Evolutionary conservation across 2,797 vertebrate species (phyloP).

Genomic region (Paguma larvata): DNA sequence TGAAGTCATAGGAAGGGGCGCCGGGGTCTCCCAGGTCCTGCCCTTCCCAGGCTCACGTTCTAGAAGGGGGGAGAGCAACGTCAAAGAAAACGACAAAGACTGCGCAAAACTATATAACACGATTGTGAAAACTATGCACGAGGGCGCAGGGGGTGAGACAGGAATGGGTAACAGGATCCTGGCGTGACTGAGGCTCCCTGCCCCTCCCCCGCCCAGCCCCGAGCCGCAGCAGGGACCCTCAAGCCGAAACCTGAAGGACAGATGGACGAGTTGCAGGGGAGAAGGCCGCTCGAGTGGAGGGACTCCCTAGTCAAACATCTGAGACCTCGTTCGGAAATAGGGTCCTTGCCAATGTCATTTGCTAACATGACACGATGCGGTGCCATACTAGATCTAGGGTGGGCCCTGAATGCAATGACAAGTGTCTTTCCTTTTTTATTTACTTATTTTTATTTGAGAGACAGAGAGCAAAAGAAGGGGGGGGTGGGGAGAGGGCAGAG

Average conservation of each 20-base stretch:
- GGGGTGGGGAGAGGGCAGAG: too few species aligned
- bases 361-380: neutral
- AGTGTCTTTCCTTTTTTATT: neutral
- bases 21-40: neutral
- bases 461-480: too few species aligned
- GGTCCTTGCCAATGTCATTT: neutral
- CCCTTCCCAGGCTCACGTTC: neutral
- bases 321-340: neutral
- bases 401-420: neutral
- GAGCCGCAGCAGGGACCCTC: neutral
- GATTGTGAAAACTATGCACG: neutral
- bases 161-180: rapidly evolving
- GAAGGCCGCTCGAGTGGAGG: neutral
- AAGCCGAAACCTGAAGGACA: neutral
- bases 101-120: neutral
- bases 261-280: neutral
- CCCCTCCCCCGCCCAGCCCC: neutral
- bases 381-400: neutral
- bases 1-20: neutral
- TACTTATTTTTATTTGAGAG: too few species aligned
- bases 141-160: neutral
- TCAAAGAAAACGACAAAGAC: neutral
- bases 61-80: neutral
- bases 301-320: neutral
- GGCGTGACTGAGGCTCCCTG: neutral